Conservation (phyloP, 2,113 vertebrate genomes). For the pig (Sus scrofa) region T2T-Sscrofa CM000814.6:97012501-97013000, state of each 20-base stretch:
- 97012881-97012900: neutral
- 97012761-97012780: neutral
- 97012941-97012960: too few relatives aligned
- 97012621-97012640: neutral
- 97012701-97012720: neutral
- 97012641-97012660: neutral
- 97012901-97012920: neutral
- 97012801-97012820: neutral
- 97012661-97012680: neutral
- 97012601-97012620: neutral
- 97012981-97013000: too few relatives aligned
- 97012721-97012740: neutral
- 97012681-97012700: neutral
- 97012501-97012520: neutral
- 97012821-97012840: conserved; percentile 7
- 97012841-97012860: neutral
- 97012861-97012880: neutral
- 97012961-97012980: too few relatives aligned
- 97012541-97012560: neutral
- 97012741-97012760: neutral
- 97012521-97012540: neutral
- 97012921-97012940: too few relatives aligned
- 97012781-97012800: neutral
- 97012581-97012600: neutral
- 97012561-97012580: neutral